Evolutionary conservation across 1,140 invertebrate species (phyloP).

Genomic region (Sminthurides bifidus): DNA sequence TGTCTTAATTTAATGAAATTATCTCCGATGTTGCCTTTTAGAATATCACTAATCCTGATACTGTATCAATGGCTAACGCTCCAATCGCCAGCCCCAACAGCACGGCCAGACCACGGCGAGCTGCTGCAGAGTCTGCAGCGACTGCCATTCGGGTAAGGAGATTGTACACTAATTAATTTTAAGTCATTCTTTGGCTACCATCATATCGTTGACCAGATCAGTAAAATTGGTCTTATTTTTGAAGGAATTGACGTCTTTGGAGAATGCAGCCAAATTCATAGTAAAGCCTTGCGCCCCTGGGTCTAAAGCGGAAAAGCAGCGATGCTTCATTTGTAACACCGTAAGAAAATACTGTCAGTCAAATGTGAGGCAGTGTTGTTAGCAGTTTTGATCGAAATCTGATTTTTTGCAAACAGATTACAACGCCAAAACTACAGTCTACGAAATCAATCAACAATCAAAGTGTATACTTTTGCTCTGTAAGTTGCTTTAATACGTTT

Average conservation of each 20-base stretch:
- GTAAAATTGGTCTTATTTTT: not conserved
- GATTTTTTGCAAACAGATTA: not conserved
- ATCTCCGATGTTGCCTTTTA: not conserved
- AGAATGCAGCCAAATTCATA: not conserved
- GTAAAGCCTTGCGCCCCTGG: not conserved
- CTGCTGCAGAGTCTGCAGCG: constrained; percentile 34
- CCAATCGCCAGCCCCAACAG: constrained; percentile 1
- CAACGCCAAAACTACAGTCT: constrained; percentile 35
- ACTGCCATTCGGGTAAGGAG: constrained; percentile 33
- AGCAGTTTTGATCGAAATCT: too few species aligned
- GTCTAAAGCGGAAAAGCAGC: constrained; percentile 13
- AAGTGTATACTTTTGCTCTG: constrained; percentile 24
- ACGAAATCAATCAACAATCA: constrained; percentile 40
- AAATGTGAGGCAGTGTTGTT: too few species aligned
- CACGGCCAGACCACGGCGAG: constrained; percentile 27
- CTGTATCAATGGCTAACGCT: not conserved
- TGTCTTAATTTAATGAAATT: not conserved
- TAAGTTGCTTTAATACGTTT: constrained; percentile 27
- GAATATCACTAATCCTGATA: not conserved
- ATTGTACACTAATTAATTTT: not conserved
- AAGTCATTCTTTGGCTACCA: not conserved
- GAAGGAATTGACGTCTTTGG: not conserved
- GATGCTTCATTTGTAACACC: constrained; percentile 27
- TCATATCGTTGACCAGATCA: not conserved
- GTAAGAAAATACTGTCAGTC: constrained; percentile 7